phyloP scores from a whole-genome alignment of 2,888 invertebrate genomes.

The Diarsia brunnea region DNA sequence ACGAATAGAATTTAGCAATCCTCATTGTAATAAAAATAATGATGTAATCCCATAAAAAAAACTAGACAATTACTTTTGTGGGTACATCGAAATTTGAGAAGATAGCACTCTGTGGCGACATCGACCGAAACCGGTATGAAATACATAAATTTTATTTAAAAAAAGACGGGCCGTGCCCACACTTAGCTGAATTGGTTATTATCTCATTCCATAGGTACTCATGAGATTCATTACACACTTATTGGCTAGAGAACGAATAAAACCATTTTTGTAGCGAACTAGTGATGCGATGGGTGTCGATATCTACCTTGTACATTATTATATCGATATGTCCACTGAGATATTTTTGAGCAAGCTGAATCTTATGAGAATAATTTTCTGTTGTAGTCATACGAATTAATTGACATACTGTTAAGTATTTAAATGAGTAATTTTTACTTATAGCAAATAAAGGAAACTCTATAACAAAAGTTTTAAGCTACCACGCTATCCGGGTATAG shows the following conservation, averaged over 20 bases:
- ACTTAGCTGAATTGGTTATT: constrained; percentile 85
- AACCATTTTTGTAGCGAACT: constrained; percentile 84
- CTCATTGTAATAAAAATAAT: constrained; percentile 62
- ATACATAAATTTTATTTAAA: constrained; percentile 81
- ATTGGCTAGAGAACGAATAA: constrained; percentile 87
- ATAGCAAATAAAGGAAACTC: neutral
- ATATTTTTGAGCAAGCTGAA: neutral
- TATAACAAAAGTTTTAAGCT: neutral
- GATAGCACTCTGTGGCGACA: constrained; percentile 81
- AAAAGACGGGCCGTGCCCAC: constrained; percentile 85
- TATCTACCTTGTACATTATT: neutral
- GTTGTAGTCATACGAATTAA: neutral
- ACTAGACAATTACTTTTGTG: constrained; percentile 67
- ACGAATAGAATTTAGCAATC: constrained; percentile 56
- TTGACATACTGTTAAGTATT: neutral
- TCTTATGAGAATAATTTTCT: neutral
- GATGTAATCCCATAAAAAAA: constrained; percentile 65
- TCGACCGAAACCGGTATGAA: constrained; percentile 84
- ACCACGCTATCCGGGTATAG: neutral
- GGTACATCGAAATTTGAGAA: constrained; percentile 72
- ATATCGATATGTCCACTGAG: constrained; percentile 10
- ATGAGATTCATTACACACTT: constrained; percentile 89
- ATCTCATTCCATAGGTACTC: constrained; percentile 86
- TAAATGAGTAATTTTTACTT: neutral
- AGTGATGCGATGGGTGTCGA: constrained; percentile 73